Base-by-base conservation (phyloP, 2,888 invertebrate genomes). In the Coremacera marginata region DNA sequence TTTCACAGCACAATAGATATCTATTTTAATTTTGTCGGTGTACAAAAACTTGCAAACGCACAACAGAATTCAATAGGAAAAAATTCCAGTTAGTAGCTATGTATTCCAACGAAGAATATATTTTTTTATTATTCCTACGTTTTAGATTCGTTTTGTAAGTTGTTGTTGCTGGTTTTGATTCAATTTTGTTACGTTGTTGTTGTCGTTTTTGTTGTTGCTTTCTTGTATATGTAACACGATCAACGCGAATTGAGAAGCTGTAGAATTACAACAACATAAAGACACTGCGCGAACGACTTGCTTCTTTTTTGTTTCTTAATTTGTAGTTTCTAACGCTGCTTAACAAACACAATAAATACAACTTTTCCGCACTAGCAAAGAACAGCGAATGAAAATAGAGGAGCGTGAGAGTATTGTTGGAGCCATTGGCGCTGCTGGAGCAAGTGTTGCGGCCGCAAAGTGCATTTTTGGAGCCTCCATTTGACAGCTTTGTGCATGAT, bases 311-410 rank as follows among this genome's bases (percentile, higher is more conserved):
- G 25, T 22, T 27, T 22, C 16, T 37, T n/a, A 44, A 8, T 62
- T 34, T 31, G 31, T 25, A 5, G 60, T 72, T 25, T 22, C 37
- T 31, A 4, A 31, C 25, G 25, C 60, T 70, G 27, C 34, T 27
- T 25, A 1, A 9, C 27, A 70, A n/a, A 55, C 31, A n/a, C 1
- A n/a, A 34, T 11, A 9, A 25, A 65, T 44, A 77, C 52, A n/a
- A 62, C 73, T 76, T 9, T 16, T 49, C 72, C 75, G 75, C 25
- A 62, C 78, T 77, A 78, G 78, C 77, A 75, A 76, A 74, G 76
- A 80, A 80, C 75, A 79, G 80, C 79, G 79, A 80, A 81, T 80
- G 78, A 79, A 79, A 79, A 78, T 73, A 77, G 77, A 73, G 75
- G 11, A 65, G 55, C 75, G 25, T 49, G 75, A 63, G 68, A 63